Percentiles rank a stretch among this genome's conserved stretches.
These are phyloP conservation scores for Maconellicoccus hirsutus DNA, from an alignment of 1,140 invertebrate genomes.

Conservation along the genomic window DNA sequence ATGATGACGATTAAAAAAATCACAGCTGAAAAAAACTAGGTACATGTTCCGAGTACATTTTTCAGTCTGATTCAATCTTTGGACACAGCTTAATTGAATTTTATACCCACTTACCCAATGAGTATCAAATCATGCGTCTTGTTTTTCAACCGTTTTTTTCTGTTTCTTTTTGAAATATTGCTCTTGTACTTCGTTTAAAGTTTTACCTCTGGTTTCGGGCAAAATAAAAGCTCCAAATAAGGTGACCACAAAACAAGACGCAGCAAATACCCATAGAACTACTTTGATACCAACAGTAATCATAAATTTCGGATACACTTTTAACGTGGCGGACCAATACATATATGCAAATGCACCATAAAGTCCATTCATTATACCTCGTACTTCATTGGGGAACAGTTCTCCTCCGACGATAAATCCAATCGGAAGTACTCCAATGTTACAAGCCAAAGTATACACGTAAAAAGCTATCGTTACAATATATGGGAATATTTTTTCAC, in stretches of 20 bases:
- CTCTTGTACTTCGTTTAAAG: slow-evolving; percentile 55
- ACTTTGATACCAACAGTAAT: slow-evolving; percentile 38
- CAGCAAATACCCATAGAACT: slow-evolving; percentile 41
- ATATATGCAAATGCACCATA: slow-evolving; percentile 38
- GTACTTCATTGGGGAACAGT: slow-evolving; percentile 38
- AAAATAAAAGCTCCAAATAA: slow-evolving; percentile 49
- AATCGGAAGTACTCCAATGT: slow-evolving; percentile 35
- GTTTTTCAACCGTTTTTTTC: neutral
- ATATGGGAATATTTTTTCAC: neutral
- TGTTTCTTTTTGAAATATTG: neutral
- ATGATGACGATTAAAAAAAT: too few species aligned
- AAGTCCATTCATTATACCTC: slow-evolving; percentile 39
- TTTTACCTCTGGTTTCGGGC: slow-evolving; percentile 70
- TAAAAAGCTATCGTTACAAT: neutral
- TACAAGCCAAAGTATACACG: slow-evolving; percentile 35
- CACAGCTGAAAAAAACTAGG: too few species aligned
- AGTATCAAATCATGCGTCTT: too few species aligned
- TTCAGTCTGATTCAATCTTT: too few species aligned
- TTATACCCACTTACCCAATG: too few species aligned
- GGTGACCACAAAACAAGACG: slow-evolving; percentile 38
- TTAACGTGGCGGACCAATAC: neutral
- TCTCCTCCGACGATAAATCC: slow-evolving; percentile 35
- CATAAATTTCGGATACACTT: slow-evolving; percentile 29
- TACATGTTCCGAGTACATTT: too few species aligned
- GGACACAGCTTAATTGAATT: too few species aligned